Evolutionary conservation across 2,888 invertebrate species (phyloP), one percentile per base, ranked within the genome.

Genomic region (Cryptocheilus praepositus): DNA sequence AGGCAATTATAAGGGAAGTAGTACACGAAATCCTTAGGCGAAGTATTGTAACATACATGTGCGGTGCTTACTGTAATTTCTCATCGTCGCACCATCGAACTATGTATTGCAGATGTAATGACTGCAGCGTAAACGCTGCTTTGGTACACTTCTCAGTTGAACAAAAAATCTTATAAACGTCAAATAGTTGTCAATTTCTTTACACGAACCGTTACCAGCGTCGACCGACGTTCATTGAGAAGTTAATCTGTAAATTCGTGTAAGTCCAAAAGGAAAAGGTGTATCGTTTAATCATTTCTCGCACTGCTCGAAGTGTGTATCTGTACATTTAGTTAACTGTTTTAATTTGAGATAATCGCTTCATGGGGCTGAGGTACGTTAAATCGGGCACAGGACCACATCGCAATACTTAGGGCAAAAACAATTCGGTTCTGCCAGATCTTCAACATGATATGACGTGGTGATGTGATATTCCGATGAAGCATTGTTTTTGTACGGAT

Each of bases 401-500:
- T 15, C 8, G n/a, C 25, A 8, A n/a, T 28, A 22, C 16, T 55
- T 3, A 4, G 8, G 16, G 16, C 16, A 52, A 8, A 45, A n/a
- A 52, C 19, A 3, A 13, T 18, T 19, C 3, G 25, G 25, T 25
- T 25, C 25, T 25, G 2, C 25, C 3, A 25, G 5, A 5, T 25
- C 25, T 25, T 5, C 25, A 5, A 25, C 25, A 5, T 60, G 51
- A 36, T 28, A 13, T 51, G 21, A 36, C 7, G 36, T 36, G 36
- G 46, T 58, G 22, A 15, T 53, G 22, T 25, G 53, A 54, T 57
- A 63, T 58, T 61, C 21, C 21, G 49, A 72, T 49, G 61, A 62
- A 63, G 43, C 43, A 43, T 56, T 36, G 36, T 36, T 18, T 71
- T 71, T 78, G 76, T 82, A 80, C 72, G 79, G 74, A 81, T 70